Conservation (phyloP, 2,888 invertebrate genomes). For the Tribolium freemani region DNA sequence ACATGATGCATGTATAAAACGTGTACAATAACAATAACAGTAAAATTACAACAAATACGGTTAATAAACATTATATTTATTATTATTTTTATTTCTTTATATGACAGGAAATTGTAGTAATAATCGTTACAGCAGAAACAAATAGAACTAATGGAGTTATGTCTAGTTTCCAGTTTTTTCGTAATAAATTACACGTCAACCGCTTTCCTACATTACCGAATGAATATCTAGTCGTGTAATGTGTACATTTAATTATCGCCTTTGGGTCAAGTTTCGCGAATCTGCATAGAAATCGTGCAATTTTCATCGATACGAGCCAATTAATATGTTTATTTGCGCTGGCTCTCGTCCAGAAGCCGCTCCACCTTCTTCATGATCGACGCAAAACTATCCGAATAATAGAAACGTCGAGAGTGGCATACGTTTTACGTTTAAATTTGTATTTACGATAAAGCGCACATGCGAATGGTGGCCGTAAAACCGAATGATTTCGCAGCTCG, state of each 20-base stretch:
- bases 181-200: conserved; percentile 30
- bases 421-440: conserved; percentile 59
- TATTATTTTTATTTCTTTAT: conserved; percentile 58
- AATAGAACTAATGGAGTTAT: conserved; percentile 41
- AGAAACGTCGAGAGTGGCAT: conserved; percentile 56
- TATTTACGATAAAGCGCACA: conserved; percentile 46
- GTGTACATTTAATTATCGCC: conserved; percentile 21
- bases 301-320: conserved; percentile 20
- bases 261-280: background rate
- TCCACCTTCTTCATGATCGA: background rate
- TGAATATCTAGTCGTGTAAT: conserved; percentile 27
- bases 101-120: conserved; percentile 58
- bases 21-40: conserved; percentile 58
- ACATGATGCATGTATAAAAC: conserved; percentile 43
- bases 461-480: conserved; percentile 59
- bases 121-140: conserved; percentile 54
- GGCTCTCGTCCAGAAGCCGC: background rate
- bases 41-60: conserved; percentile 56
- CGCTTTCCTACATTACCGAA: conserved; percentile 18
- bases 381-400: conserved; percentile 30
- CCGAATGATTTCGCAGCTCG: conserved; percentile 65
- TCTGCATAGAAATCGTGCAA: conserved; percentile 16
- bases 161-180: conserved; percentile 33
- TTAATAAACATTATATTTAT: conserved; percentile 57
- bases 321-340: conserved; percentile 43